These are phyloP conservation scores for Microtus montanus DNA, from an alignment of 2,113 vertebrate genomes.

Conservation along the genomic window DNA sequence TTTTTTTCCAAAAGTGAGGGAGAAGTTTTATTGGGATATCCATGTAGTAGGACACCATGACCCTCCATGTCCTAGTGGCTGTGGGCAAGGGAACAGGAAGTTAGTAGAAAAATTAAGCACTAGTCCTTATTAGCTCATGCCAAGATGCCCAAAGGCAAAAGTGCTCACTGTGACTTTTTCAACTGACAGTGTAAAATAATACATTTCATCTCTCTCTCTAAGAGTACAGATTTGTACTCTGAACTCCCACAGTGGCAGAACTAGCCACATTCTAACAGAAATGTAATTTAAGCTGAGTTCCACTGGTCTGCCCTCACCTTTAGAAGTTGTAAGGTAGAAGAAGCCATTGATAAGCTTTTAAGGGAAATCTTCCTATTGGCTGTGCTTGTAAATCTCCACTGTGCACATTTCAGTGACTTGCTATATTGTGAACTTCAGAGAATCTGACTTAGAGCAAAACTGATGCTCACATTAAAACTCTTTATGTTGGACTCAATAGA, in stretches of 20 bases:
- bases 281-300: not conserved
- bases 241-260: not conserved
- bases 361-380: not conserved
- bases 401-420: not conserved
- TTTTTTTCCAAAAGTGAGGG: not conserved
- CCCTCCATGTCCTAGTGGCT: too few species aligned
- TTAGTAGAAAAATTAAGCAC: not conserved
- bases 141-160: not conserved
- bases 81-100: not conserved
- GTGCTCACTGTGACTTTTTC: not conserved
- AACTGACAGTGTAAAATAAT: not conserved
- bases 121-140: not conserved
- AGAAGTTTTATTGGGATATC: not conserved
- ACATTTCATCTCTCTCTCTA: not conserved
- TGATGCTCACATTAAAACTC: not conserved
- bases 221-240: not conserved
- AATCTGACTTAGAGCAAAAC: not conserved
- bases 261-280: not conserved
- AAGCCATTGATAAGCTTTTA: not conserved
- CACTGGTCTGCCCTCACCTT: not conserved
- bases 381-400: not conserved
- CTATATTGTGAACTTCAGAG: not conserved
- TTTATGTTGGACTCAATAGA: not conserved
- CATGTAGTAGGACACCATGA: not conserved
- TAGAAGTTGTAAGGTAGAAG: not conserved